Evolutionary conservation across 1,140 invertebrate genomes (phyloP).

Genomic region (Micrasema minimum): DNA sequence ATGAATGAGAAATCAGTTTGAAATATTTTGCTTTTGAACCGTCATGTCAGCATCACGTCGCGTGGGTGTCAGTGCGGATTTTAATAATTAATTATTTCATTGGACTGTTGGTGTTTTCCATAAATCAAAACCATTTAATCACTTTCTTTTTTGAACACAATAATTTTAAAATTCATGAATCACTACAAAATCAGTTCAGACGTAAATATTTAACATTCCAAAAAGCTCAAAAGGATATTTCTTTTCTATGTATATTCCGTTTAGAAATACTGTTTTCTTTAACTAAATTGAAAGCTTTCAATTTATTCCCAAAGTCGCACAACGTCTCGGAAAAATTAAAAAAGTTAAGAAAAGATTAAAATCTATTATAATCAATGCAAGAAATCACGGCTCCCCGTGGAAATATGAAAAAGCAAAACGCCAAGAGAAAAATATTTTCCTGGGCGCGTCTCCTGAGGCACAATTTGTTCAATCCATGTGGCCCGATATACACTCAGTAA

Average conservation of each 20-base stretch:
- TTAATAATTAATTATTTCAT: no score
- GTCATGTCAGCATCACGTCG: no score
- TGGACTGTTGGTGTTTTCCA: no score
- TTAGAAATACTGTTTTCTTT: constrained; percentile 12
- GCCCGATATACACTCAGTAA: background rate
- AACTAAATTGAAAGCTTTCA: constrained; percentile 21
- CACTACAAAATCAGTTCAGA: no score
- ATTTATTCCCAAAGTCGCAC: constrained; percentile 31
- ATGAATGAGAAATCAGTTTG: no score
- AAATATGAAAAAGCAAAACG: constrained; percentile 33
- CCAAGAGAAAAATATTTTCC: constrained; percentile 35
- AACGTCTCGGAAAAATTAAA: constrained; percentile 36
- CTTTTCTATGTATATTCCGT: background rate
- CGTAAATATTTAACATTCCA: no score
- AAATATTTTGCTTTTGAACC: no score
- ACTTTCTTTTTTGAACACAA: no score
- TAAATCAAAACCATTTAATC: no score
- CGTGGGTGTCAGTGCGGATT: no score
- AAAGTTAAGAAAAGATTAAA: constrained; percentile 43
- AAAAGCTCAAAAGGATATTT: no score
- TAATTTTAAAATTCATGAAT: no score
- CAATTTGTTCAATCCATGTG: constrained; percentile 43
- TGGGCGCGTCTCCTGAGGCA: constrained; percentile 23
- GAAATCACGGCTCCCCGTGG: constrained; percentile 31
- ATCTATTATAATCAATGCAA: constrained; percentile 43